Evolutionary conservation across 64 coral and sea anemone genomes (phyloP).

Genomic region (Actinia tenebrosa): DNA sequence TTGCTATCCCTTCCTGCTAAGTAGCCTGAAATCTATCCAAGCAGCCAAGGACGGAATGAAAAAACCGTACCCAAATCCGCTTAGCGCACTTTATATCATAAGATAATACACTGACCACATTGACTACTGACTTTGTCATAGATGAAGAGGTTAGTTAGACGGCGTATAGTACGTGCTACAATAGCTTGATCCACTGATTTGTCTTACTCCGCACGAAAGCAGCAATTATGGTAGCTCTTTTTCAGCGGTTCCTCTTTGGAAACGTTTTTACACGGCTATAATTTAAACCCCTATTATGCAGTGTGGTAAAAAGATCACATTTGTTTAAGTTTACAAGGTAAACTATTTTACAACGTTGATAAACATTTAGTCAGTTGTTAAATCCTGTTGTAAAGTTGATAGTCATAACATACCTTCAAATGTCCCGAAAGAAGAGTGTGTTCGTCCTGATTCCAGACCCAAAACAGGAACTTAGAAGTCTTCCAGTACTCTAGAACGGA

Average conservation of each 20-base stretch:
- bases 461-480: not conserved
- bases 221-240: not conserved
- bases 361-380: not conserved
- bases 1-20: not conserved
- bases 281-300: not conserved
- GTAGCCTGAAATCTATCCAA: not conserved
- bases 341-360: not conserved
- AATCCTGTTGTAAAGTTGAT: not conserved
- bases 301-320: not conserved
- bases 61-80: not conserved
- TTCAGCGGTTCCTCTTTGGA: not conserved
- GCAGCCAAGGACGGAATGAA: not conserved
- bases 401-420: conserved; percentile 2
- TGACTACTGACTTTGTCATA: not conserved
- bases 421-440: not conserved
- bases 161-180: not conserved
- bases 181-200: not conserved
- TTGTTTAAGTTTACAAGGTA: not conserved
- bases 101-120: not conserved
- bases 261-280: not conserved
- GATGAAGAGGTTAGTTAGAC: not conserved
- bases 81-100: not conserved
- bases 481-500: not conserved
- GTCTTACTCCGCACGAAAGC: too few species aligned
- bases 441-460: not conserved